Evolutionary conservation across 2,888 invertebrate species (phyloP).

Genomic region (Biston stratarius): DNA sequence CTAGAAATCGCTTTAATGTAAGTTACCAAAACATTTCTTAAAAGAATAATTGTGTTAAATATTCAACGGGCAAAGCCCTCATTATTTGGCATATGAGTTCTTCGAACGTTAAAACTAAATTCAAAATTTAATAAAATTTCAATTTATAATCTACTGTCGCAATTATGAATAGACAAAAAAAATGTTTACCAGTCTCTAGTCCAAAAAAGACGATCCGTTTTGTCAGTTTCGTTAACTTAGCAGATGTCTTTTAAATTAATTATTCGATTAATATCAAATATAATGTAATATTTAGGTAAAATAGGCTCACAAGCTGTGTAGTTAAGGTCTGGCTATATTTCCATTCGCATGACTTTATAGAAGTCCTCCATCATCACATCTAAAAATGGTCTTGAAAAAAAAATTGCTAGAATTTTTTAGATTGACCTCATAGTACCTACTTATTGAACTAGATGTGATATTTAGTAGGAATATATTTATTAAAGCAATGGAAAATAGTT

Average conservation of each 20-base stretch:
- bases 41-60: slow-evolving; percentile 47
- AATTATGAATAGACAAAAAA: slow-evolving; percentile 63
- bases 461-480: slow-evolving; percentile 65
- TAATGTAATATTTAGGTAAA: slow-evolving; percentile 52
- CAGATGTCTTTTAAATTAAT: slow-evolving; percentile 49
- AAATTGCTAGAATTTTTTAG: slow-evolving; percentile 27
- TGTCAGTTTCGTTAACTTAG: slow-evolving; percentile 52
- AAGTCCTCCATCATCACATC: slow-evolving; percentile 29
- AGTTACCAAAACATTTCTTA: slow-evolving; percentile 49
- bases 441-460: slow-evolving; percentile 68
- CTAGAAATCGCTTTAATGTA: slow-evolving; percentile 28
- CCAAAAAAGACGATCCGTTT: slow-evolving; percentile 71
- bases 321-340: slow-evolving; percentile 53
- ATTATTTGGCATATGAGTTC: slow-evolving; percentile 63
- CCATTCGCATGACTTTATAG: slow-evolving; percentile 34
- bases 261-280: slow-evolving; percentile 54
- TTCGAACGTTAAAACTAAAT: slow-evolving; percentile 61
- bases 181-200: slow-evolving; percentile 81
- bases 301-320: slow-evolving; percentile 53
- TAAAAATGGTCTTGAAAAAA: slow-evolving; percentile 8
- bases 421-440: slow-evolving; percentile 54
- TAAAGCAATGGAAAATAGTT: slow-evolving; percentile 65
- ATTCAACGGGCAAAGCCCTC: slow-evolving; percentile 59
- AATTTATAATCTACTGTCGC: slow-evolving; percentile 62
- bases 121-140: slow-evolving; percentile 49